phyloP scores from a whole-genome alignment of 1,140 invertebrate genomes.

The Calliopsis andreniformis region DNA sequence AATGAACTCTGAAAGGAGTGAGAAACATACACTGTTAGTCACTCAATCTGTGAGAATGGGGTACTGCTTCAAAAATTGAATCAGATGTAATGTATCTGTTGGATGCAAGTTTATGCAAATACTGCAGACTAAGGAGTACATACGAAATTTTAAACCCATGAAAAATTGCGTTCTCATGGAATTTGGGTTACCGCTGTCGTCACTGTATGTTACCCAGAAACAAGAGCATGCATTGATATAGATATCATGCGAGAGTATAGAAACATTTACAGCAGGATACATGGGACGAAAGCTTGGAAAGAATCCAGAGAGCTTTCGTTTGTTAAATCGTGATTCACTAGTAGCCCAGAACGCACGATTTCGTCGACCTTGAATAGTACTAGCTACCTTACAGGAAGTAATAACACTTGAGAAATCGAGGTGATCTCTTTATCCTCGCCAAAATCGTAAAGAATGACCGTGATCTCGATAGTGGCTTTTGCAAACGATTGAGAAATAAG shows the following conservation, averaged over 20 bases:
- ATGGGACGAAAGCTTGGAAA: slow-evolving; percentile 42
- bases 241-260: neutral
- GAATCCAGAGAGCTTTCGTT: slow-evolving; percentile 51
- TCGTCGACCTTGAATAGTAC: slow-evolving; percentile 39
- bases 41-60: too few relatives aligned
- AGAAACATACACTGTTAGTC: too few relatives aligned
- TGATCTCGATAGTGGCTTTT: slow-evolving; percentile 23
- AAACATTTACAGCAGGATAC: slow-evolving; percentile 32
- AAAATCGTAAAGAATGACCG: slow-evolving; percentile 36
- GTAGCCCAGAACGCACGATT: slow-evolving; percentile 14
- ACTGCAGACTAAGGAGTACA: too few relatives aligned
- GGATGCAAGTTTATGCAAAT: neutral
- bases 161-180: neutral
- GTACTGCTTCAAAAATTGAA: too few relatives aligned
- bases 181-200: neutral
- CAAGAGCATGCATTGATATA: neutral
- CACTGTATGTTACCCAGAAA: neutral
- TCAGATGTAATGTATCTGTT: neutral
- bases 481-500: neutral
- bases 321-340: slow-evolving; percentile 47
- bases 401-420: slow-evolving; percentile 34
- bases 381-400: slow-evolving; percentile 9
- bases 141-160: too few relatives aligned
- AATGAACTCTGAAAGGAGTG: too few relatives aligned
- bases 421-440: neutral